Evolutionary conservation across 2,888 invertebrate species (phyloP).

Genomic region (Neocrepidodera transversa): DNA sequence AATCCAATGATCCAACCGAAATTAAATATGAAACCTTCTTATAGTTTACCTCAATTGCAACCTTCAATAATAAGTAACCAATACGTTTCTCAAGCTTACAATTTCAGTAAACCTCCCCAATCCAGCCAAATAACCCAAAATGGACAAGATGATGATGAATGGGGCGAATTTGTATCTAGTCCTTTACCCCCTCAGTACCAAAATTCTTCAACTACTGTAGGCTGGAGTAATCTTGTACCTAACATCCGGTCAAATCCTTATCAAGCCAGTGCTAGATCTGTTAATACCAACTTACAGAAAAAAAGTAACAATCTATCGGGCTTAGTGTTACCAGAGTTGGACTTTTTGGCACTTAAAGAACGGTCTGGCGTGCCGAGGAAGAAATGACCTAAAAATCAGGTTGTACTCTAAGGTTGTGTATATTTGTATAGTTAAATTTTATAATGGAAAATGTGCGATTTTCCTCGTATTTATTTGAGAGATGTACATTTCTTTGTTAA

Average conservation of each 20-base stretch:
- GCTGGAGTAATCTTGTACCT: constrained; percentile 49
- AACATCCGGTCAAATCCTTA: constrained; percentile 32
- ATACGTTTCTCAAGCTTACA: constrained; percentile 45
- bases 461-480: constrained; percentile 6
- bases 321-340: constrained; percentile 65
- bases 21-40: constrained; percentile 28
- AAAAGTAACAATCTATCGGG: constrained; percentile 52
- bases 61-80: constrained; percentile 55
- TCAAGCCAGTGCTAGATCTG: constrained; percentile 7
- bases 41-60: constrained; percentile 31
- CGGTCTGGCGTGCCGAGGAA: constrained; percentile 49
- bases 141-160: constrained; percentile 61
- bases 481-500: constrained; percentile 6
- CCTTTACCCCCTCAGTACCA: constrained; percentile 49
- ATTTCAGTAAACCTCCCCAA: constrained; percentile 15
- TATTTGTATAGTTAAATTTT: constrained; percentile 23
- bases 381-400: constrained; percentile 60
- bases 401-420: constrained; percentile 54
- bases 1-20: constrained; percentile 28
- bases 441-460: not conserved
- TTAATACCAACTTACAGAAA: constrained; percentile 17
- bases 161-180: constrained; percentile 67
- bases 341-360: constrained; percentile 63
- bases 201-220: constrained; percentile 18
- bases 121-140: constrained; percentile 9